These are phyloP conservation scores for Meganola albula DNA, from an alignment of 2,888 invertebrate genomes.

Conservation along the genomic window DNA sequence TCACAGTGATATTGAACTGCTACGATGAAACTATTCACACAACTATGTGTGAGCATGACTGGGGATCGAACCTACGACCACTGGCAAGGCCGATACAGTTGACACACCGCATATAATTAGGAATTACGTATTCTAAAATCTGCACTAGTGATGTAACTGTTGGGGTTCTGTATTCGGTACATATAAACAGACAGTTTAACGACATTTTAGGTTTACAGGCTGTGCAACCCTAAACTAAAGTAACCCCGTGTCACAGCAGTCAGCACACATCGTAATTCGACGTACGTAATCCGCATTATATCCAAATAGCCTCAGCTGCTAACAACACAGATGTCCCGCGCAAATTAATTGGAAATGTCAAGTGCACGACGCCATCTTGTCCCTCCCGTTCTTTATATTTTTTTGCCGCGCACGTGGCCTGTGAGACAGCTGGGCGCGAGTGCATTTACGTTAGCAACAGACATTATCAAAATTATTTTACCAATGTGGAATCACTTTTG, in stretches of 20 bases:
- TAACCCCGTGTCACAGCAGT: conserved; percentile 26
- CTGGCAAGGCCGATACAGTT: too few relatives aligned
- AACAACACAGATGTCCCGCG: conserved; percentile 72
- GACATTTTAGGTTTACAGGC: conserved; percentile 3
- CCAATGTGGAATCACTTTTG: too few relatives aligned
- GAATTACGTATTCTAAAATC: neutral
- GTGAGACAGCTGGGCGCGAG: conserved; percentile 67
- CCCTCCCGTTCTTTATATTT: conserved; percentile 47
- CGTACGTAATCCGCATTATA: conserved; percentile 60
- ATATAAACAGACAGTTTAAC: neutral
- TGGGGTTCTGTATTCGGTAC: too few relatives aligned
- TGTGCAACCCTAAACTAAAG: conserved; percentile 23
- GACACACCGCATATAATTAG: neutral
- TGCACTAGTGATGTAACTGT: too few relatives aligned
- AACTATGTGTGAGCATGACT: neutral
- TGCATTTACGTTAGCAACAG: conserved; percentile 44
- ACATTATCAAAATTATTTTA: conserved; percentile 4
- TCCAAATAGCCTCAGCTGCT: conserved; percentile 68
- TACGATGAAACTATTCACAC: conserved; percentile 1
- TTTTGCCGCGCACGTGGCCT: conserved; percentile 71
- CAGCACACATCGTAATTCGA: conserved; percentile 35
- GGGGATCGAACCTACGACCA: neutral
- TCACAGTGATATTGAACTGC: too few relatives aligned
- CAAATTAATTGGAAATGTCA: conserved; percentile 78
- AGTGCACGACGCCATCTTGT: conserved; percentile 72